phyloP scores from a whole-genome alignment of 2,888 invertebrate species.

The Agrilus cyanescens region DNA sequence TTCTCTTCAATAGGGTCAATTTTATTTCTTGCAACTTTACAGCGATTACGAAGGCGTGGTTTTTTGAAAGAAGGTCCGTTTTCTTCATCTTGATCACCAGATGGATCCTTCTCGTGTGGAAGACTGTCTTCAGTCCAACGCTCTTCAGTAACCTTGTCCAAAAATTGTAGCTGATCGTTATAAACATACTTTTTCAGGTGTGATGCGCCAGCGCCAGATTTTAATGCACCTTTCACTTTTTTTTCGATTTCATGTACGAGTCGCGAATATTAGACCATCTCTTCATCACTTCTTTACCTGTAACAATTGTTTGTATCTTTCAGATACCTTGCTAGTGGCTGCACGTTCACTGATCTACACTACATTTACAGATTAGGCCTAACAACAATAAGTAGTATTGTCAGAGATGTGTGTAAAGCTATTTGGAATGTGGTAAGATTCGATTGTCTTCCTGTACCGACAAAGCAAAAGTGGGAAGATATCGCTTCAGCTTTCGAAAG shows the following conservation, averaged over 20 bases:
- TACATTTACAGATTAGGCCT: constrained; percentile 18
- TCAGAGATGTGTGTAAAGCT: no score
- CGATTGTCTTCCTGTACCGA: no score
- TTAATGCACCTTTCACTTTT: constrained; percentile 7
- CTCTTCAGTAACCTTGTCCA: constrained; percentile 8
- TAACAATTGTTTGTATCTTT: constrained; percentile 8
- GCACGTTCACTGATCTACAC: constrained; percentile 19
- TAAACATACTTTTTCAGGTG: constrained; percentile 10
- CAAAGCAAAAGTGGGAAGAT: no score
- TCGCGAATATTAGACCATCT: constrained; percentile 11
- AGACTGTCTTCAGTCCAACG: constrained; percentile 5
- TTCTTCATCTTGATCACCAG: constrained; percentile 2
- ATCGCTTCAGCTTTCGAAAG: no score
- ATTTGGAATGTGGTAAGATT: no score
- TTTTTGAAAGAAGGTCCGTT: no score
- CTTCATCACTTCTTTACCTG: constrained; percentile 7
- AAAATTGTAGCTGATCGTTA: constrained; percentile 7
- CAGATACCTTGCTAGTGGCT: constrained; percentile 18
- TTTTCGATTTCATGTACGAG: constrained; percentile 7
- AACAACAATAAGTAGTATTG: constrained; percentile 17
- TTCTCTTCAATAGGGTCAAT: no score
- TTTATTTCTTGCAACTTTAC: no score
- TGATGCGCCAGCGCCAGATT: no score
- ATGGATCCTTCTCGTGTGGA: neutral
- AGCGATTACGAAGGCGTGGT: no score